Percentiles rank a stretch among this genome's conserved stretches.
Conservation (phyloP, 2,797 vertebrate species). For the Darevskia nairensis region DNA sequence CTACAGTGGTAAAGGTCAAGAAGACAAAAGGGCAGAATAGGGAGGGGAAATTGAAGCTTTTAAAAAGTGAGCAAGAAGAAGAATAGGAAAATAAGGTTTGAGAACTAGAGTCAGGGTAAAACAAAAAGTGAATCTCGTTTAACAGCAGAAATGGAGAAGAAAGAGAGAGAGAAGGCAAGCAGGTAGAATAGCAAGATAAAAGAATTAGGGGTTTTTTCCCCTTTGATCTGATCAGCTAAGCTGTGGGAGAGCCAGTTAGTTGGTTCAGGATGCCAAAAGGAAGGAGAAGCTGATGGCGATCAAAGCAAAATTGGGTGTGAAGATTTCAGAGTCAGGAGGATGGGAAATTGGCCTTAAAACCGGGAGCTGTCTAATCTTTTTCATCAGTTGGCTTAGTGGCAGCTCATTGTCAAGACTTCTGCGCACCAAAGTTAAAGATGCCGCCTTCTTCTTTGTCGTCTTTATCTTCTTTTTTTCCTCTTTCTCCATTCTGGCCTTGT, state of each 20-base stretch:
- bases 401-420: neutral
- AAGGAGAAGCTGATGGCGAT: neutral
- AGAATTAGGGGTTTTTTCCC: neutral
- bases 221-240: conserved; percentile 7
- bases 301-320: neutral
- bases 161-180: neutral
- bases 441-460: neutral
- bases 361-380: neutral
- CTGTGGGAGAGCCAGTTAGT: neutral
- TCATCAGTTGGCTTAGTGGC: neutral
- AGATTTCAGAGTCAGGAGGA: neutral
- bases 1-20: neutral
- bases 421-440: neutral
- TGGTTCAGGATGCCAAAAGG: neutral
- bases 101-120: neutral
- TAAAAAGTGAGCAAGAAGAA: neutral
- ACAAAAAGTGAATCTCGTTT: neutral
- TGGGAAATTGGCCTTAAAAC: neutral
- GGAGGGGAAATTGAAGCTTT: neutral
- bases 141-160: neutral
- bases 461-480: neutral
- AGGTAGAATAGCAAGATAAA: neutral
- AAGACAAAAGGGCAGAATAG: neutral
- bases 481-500: neutral
- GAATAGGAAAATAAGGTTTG: neutral